Evolutionary conservation across 1,140 invertebrate genomes (phyloP).

Genomic region (Drosophila navojoa): DNA sequence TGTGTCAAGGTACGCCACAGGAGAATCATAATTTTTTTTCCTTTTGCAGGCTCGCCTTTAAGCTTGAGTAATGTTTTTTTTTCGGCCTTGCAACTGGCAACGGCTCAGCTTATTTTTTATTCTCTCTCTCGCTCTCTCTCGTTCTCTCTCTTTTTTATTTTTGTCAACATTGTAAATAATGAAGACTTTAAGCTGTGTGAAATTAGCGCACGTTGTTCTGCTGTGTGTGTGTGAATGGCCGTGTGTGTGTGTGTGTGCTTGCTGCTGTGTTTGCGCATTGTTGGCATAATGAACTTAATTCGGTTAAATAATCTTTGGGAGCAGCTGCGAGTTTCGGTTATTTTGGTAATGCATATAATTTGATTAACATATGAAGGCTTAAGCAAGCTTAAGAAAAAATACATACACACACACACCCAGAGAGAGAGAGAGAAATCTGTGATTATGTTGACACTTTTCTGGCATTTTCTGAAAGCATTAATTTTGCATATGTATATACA

Average conservation of each 20-base stretch:
- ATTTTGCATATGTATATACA: background rate
- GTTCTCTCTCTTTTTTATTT: constrained; percentile 21
- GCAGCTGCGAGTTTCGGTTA: constrained; percentile 24
- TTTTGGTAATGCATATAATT: constrained; percentile 39
- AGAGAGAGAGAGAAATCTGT: background rate
- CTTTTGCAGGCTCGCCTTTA: constrained; percentile 40
- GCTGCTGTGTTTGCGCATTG: constrained; percentile 36
- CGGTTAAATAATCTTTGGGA: constrained; percentile 47
- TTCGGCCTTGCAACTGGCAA: constrained; percentile 63
- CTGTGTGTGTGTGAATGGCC: constrained; percentile 16
- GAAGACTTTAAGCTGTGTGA: constrained; percentile 76
- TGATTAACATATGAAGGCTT: constrained; percentile 43
- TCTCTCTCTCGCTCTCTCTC: constrained; percentile 17
- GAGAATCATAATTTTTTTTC: constrained; percentile 46
- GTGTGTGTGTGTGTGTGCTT: constrained; percentile 15
- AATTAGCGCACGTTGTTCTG: constrained; percentile 58
- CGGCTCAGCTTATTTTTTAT: constrained; percentile 45
- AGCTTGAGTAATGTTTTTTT: constrained; percentile 73
- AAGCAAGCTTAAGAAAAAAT: background rate
- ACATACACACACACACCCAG: too few species aligned
- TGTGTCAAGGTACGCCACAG: constrained; percentile 75
- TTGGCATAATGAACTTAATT: constrained; percentile 68
- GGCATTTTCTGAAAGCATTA: background rate
- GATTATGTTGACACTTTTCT: constrained; percentile 11
- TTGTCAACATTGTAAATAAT: constrained; percentile 75